These are phyloP conservation scores for Cassiopea andromeda DNA, from an alignment of 30 jellyfish, hydroid and myxozoan species.

Conservation along the genomic window DNA sequence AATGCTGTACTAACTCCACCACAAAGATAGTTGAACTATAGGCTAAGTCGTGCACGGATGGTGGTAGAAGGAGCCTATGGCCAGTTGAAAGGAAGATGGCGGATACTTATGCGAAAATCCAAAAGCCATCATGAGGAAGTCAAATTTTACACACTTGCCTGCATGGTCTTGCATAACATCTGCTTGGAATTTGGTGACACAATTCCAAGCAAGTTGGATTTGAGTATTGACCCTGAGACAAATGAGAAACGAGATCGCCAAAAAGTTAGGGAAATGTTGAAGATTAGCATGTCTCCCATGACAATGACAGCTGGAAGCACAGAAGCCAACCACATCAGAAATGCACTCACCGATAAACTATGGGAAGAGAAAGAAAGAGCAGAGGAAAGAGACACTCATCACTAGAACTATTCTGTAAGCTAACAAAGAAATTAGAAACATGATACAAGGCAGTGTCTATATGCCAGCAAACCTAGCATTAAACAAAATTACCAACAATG, in stretches of 20 bases:
- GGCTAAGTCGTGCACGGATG: slow-evolving; percentile 44
- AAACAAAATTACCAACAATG: too few relatives aligned
- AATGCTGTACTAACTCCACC: slow-evolving; percentile 48
- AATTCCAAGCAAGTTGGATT: not conserved
- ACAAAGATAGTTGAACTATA: slow-evolving; percentile 60
- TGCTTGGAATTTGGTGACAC: not conserved
- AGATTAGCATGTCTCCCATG: not conserved
- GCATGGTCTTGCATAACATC: slow-evolving; percentile 14
- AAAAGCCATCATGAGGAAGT: slow-evolving; percentile 24
- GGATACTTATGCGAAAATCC: slow-evolving; percentile 38
- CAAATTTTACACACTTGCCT: slow-evolving; percentile 23
- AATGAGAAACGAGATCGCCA: not conserved
- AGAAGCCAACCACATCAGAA: not conserved
- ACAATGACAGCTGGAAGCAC: not conserved
- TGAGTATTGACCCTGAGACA: not conserved
- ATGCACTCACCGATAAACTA: not conserved
- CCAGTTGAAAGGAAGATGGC: slow-evolving; percentile 42
- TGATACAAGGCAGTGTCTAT: too few relatives aligned
- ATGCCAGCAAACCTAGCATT: too few relatives aligned
- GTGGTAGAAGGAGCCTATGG: slow-evolving; percentile 33
- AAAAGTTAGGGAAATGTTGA: not conserved
- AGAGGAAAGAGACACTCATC: too few relatives aligned
- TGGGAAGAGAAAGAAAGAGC: not conserved
- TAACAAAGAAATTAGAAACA: too few relatives aligned
- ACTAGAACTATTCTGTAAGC: too few relatives aligned